Percentiles rank a stretch among this genome's conserved stretches.
Conservation (phyloP, 2,888 invertebrate genomes). For the Cryptocephalus moraei region DNA sequence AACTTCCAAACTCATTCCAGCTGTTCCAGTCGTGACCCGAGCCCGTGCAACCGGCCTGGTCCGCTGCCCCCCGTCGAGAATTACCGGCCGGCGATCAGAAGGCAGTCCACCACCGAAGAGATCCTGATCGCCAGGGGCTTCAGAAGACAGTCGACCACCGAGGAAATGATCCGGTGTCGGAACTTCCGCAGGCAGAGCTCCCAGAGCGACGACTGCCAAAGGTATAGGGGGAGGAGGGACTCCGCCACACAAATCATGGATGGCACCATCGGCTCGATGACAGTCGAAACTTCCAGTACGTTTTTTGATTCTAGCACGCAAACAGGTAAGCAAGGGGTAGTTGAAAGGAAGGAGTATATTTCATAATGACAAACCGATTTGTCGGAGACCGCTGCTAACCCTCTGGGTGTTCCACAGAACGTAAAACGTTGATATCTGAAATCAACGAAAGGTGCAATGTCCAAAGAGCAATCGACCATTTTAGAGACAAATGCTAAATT, state of each 20-base stretch:
- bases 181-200: constrained; percentile 71
- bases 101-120: constrained; percentile 87
- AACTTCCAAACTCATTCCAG: constrained; percentile 35
- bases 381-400: too few species aligned
- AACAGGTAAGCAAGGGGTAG: constrained; percentile 60
- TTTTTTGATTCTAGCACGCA: constrained; percentile 89
- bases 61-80: constrained; percentile 42
- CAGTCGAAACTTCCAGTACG: constrained; percentile 84
- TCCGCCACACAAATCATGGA: constrained; percentile 86
- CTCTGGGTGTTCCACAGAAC: too few species aligned
- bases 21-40: constrained; percentile 78
- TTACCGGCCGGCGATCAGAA: constrained; percentile 63
- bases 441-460: too few species aligned
- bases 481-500: too few species aligned
- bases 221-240: constrained; percentile 63
- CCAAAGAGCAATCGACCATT: too few species aligned
- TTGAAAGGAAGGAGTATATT: constrained; percentile 10
- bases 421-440: too few species aligned
- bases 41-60: constrained; percentile 58
- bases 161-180: constrained; percentile 85
- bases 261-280: constrained; percentile 87
- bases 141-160: constrained; percentile 80
- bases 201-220: constrained; percentile 57
- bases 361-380: constrained; percentile 3
- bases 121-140: constrained; percentile 85